Conservation (phyloP, 2,113 vertebrate genomes). For the Ondatra zibethicus region DNA sequence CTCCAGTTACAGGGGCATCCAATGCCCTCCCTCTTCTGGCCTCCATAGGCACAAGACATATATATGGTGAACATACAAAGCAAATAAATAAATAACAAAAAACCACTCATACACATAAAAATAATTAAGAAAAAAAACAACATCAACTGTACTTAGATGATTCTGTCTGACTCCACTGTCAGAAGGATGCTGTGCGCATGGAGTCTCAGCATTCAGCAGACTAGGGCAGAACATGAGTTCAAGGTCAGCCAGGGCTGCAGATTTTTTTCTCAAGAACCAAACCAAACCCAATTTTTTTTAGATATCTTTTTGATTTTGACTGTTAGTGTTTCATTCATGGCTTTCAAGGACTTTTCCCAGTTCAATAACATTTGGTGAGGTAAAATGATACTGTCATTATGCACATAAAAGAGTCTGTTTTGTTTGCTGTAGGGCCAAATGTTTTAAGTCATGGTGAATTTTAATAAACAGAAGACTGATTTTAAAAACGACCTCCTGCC, state of each 20-base stretch:
- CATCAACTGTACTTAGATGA: not conserved
- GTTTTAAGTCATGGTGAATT: conserved; percentile 31
- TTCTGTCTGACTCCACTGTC: not conserved
- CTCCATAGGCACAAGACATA: not conserved
- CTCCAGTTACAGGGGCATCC: not conserved
- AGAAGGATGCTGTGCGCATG: not conserved
- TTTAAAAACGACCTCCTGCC: conserved; percentile 68
- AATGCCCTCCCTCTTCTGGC: not conserved
- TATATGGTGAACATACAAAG: not conserved
- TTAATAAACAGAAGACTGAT: conserved; percentile 45
- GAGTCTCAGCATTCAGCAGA: not conserved
- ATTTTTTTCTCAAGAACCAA: not conserved
- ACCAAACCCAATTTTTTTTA: not conserved
- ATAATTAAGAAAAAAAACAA: not conserved
- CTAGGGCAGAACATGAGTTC: not conserved
- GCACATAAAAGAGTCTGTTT: not conserved
- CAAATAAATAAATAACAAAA: not conserved
- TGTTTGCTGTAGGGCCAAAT: conserved; percentile 33
- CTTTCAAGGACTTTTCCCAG: conserved; percentile 17
- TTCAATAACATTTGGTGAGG: not conserved
- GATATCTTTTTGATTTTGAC: not conserved
- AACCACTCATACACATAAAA: not conserved
- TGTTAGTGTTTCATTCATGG: not conserved
- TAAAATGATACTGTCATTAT: not conserved
- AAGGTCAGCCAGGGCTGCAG: not conserved